Evolutionary conservation across 2,888 invertebrate genomes (phyloP).

Genomic region (Brachypterus glaber): DNA sequence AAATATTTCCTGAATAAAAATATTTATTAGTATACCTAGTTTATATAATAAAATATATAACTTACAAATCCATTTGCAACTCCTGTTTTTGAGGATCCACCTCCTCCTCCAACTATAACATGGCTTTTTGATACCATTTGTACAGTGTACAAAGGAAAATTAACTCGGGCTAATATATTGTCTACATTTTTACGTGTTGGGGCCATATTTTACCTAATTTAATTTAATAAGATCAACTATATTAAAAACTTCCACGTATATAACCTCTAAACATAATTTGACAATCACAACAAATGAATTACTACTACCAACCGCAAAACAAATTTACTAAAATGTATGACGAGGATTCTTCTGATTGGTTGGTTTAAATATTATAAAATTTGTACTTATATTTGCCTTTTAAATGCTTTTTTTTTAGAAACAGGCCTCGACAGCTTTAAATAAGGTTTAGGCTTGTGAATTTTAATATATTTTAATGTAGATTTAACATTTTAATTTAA

Average conservation of each 20-base stretch:
- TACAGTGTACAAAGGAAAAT: slow-evolving; percentile 87
- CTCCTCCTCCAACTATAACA: slow-evolving; percentile 93
- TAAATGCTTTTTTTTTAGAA: too few species aligned
- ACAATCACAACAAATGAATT: too few species aligned
- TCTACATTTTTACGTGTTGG: slow-evolving; percentile 51
- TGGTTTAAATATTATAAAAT: too few species aligned
- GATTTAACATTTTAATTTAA: too few species aligned
- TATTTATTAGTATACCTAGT: slow-evolving; percentile 10
- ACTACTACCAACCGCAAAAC: too few species aligned
- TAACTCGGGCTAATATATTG: slow-evolving; percentile 74
- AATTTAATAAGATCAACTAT: slow-evolving; percentile 10
- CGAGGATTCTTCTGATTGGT: too few species aligned
- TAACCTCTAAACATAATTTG: slow-evolving; percentile 29
- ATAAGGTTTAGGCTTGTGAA: too few species aligned
- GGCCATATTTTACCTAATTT: slow-evolving; percentile 43
- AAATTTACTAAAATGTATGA: too few species aligned
- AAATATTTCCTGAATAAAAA: slow-evolving; percentile 72
- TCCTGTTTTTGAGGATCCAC: slow-evolving; percentile 94
- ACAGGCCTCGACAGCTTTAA: too few species aligned
- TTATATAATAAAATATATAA: slow-evolving; percentile 25
- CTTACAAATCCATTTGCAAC: slow-evolving; percentile 95
- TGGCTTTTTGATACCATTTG: slow-evolving; percentile 86
- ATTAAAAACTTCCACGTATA: slow-evolving; percentile 32
- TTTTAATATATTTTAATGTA: too few species aligned
- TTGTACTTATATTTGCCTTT: too few species aligned